phyloP scores from a whole-genome alignment of 2,797 vertebrate genomes.

The Acropternis orthonyx region DNA sequence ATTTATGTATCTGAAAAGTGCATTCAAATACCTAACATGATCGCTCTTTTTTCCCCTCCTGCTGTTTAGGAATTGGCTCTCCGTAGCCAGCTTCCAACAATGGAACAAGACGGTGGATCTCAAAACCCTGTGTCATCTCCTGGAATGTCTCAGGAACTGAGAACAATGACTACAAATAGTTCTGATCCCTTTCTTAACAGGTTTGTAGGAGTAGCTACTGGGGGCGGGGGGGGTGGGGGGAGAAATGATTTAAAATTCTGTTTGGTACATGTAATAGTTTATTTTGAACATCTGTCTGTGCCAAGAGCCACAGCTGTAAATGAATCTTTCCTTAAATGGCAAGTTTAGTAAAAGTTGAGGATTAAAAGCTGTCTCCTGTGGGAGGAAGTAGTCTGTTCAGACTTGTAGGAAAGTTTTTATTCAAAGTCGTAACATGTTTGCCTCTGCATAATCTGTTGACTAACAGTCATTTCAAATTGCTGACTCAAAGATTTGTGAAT shows the following conservation, averaged over 20 bases:
- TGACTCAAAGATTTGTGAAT: slow-evolving; percentile 59
- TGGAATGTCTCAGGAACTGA: slow-evolving; percentile 91
- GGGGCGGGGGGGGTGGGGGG: too few species aligned
- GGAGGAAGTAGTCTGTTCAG: slow-evolving; percentile 72
- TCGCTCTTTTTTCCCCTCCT: not conserved
- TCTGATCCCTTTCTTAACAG: slow-evolving; percentile 99
- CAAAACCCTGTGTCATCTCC: slow-evolving; percentile 93
- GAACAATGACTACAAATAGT: slow-evolving; percentile 98
- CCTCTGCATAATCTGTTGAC: slow-evolving; percentile 64
- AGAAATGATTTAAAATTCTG: slow-evolving; percentile 45
- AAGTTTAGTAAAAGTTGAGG: slow-evolving; percentile 58
- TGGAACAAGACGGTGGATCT: slow-evolving; percentile 92
- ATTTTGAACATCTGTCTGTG: slow-evolving; percentile 67
- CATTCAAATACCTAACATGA: slow-evolving; percentile 6
- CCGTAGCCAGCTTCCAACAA: slow-evolving; percentile 92
- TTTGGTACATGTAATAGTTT: slow-evolving; percentile 60
- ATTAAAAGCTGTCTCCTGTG: slow-evolving; percentile 66
- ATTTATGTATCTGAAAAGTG: not conserved
- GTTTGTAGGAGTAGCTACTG: slow-evolving; percentile 76
- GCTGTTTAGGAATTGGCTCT: slow-evolving; percentile 89
- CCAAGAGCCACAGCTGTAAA: slow-evolving; percentile 70
- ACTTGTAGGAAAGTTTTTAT: slow-evolving; percentile 61
- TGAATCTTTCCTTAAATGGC: slow-evolving; percentile 68
- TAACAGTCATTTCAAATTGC: slow-evolving; percentile 66
- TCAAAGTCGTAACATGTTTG: slow-evolving; percentile 63